Evolutionary conservation across 2,113 vertebrate species (phyloP), one percentile per base, ranked within the genome.

Genomic region (Tamias sibiricus): DNA sequence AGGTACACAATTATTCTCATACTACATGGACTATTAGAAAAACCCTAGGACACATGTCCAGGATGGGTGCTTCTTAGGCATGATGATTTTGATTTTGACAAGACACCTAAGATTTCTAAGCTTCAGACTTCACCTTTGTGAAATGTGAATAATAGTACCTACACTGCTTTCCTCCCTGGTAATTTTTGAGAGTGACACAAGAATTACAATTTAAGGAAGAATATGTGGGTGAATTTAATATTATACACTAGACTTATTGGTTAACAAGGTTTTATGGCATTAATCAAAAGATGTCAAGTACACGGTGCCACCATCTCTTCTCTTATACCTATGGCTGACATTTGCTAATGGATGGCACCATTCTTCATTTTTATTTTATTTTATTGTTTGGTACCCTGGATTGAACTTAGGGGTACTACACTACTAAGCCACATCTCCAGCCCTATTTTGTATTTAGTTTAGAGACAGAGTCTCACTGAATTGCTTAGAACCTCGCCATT

Each of bases 121-220:
- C n/a, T 66, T 75, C 16, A 74, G 85, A 68, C 26, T 54, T 96
- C 9, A 85, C 10, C 72, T 92, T 90, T 44, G 20, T 66, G 62
- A 94, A 74, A 62, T 28, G n/a, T 80, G 44, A 94, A 64, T 92
- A 62, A 24, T 69, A 71, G 35, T 94, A 47, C 32, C 30, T 81
- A 49, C 2, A 40, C 7, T 81, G 14, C 1, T 84, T 66, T 83
- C 74, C 17, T 93, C 20, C 6, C 8, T 76, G 22, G 20, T 35
- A 35, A 71, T 44, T 81, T 84, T 75, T 95, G 44, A 95, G 24
- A 47, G 16, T 85, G 40, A 77, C 28, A 68, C 14, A 68, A 62
- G 85, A 80, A 74, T 35, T 8, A 47, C 71, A 86, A 89, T 59
- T 91, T 71, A 90, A 40, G 32, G 20, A 90, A 88, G 24, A n/a